A percentile compares a stretch with the other conserved stretches of the same genome.
Evolutionary conservation across 2,888 invertebrate species (phyloP).

Genomic region (Lasioglossum marginatum): DNA sequence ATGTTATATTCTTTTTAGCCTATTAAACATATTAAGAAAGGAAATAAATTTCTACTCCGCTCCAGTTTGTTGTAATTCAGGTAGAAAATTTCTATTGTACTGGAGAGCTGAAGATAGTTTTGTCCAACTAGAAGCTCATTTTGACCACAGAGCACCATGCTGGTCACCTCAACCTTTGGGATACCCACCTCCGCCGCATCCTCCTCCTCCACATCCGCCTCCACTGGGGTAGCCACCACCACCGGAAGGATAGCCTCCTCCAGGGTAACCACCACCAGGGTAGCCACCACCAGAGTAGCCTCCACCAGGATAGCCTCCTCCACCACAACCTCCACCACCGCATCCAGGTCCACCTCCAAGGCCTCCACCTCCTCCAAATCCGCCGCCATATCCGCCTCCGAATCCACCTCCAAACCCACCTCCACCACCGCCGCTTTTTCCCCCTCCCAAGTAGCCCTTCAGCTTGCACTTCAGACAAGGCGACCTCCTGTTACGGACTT

Average conservation of each 20-base stretch:
- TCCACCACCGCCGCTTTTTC: slow-evolving; percentile 56
- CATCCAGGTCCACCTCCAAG: slow-evolving; percentile 40
- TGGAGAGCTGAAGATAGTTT: neutral
- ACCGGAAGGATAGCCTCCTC: slow-evolving; percentile 17
- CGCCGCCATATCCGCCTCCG: slow-evolving; percentile 36
- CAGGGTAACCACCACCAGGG: slow-evolving; percentile 40
- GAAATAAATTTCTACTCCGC: too few species aligned
- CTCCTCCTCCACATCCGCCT: slow-evolving; percentile 41
- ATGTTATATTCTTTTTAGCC: too few species aligned
- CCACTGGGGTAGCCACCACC: slow-evolving; percentile 44
- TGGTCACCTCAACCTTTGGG: neutral
- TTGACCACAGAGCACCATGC: neutral
- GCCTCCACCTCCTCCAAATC: slow-evolving; percentile 51
- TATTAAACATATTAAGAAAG: too few species aligned
- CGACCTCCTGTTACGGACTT: slow-evolving; percentile 76
- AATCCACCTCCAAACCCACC: slow-evolving; percentile 51
- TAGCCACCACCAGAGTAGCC: slow-evolving; percentile 26
- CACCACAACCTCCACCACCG: slow-evolving; percentile 28
- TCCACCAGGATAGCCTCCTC: slow-evolving; percentile 32
- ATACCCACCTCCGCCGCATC: slow-evolving; percentile 40
- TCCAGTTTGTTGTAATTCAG: too few species aligned
- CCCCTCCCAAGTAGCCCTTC: slow-evolving; percentile 47
- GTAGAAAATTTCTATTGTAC: too few species aligned
- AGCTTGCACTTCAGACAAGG: slow-evolving; percentile 74
- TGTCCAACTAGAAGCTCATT: neutral